phyloP scores from a whole-genome alignment of 2,888 invertebrate species.

The Altica lythri region DNA sequence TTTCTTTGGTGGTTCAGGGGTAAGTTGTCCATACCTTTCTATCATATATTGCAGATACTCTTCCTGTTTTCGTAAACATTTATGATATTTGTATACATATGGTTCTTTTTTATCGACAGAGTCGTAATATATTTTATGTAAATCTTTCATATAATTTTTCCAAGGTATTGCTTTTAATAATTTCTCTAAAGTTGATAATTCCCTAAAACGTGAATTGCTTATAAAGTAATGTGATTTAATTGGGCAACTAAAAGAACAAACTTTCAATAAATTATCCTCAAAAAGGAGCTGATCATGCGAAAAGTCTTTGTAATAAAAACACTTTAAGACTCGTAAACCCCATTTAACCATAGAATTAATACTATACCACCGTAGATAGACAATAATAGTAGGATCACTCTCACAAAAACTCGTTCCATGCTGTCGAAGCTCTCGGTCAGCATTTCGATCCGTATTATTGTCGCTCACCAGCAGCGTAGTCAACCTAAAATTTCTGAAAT shows the following conservation, averaged over 20 bases:
- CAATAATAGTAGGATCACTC: too few species aligned
- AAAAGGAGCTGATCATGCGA: not conserved
- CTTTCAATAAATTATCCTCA: not conserved
- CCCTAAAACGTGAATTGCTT: constrained; percentile 35
- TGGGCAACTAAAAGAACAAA: not conserved
- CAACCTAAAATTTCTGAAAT: too few species aligned
- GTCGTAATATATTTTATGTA: constrained; percentile 39
- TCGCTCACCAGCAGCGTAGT: too few species aligned
- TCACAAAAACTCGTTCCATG: too few species aligned
- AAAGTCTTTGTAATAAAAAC: too few species aligned
- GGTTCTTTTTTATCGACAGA: constrained; percentile 17
- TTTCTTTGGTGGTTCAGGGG: not conserved
- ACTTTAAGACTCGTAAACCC: too few species aligned
- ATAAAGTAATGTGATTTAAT: not conserved
- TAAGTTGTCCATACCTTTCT: constrained; percentile 20
- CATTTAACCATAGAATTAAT: too few species aligned
- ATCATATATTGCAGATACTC: constrained; percentile 36
- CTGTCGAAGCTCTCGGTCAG: too few species aligned
- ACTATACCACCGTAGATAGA: too few species aligned
- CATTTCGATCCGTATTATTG: too few species aligned
- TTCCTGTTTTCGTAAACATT: constrained; percentile 33
- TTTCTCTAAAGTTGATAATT: constrained; percentile 49
- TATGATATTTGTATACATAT: constrained; percentile 27
- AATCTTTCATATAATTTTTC: constrained; percentile 47
- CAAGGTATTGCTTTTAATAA: constrained; percentile 46